Evolutionary conservation across 2,888 invertebrate species (phyloP).

Genomic region (Ethmia dodecea): DNA sequence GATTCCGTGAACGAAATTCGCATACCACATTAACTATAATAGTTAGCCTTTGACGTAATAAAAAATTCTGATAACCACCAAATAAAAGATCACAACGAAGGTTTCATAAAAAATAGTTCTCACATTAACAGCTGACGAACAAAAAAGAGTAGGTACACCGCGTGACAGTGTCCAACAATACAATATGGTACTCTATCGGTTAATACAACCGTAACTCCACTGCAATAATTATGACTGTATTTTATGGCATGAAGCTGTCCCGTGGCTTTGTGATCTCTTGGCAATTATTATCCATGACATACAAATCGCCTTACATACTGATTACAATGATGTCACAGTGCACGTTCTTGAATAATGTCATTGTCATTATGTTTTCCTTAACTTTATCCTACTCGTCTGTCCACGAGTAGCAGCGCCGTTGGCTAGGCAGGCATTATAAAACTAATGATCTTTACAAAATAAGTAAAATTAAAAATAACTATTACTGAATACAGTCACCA

Average conservation of each 20-base stretch:
- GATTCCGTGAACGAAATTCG: no score
- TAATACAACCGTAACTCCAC: not conserved
- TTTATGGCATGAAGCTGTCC: not conserved
- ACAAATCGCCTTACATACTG: slow-evolving; percentile 27
- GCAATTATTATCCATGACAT: slow-evolving; percentile 33
- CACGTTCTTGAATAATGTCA: slow-evolving; percentile 21
- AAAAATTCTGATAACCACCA: not conserved
- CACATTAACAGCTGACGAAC: not conserved
- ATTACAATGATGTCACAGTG: slow-evolving; percentile 29
- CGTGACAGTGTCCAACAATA: not conserved
- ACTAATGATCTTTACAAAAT: no score
- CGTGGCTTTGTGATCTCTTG: not conserved
- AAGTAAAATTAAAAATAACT: no score
- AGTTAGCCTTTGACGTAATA: no score
- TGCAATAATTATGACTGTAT: not conserved
- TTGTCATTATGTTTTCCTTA: slow-evolving; percentile 13
- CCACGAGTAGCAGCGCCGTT: not conserved
- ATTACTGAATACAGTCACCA: no score
- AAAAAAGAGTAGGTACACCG: not conserved
- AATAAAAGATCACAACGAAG: not conserved
- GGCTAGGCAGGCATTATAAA: no score
- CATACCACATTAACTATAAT: no score
- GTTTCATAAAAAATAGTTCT: not conserved
- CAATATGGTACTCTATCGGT: not conserved
- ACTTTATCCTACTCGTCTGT: not conserved